phyloP scores from a whole-genome alignment of 1,140 invertebrate species.

The Myzus persicae region DNA sequence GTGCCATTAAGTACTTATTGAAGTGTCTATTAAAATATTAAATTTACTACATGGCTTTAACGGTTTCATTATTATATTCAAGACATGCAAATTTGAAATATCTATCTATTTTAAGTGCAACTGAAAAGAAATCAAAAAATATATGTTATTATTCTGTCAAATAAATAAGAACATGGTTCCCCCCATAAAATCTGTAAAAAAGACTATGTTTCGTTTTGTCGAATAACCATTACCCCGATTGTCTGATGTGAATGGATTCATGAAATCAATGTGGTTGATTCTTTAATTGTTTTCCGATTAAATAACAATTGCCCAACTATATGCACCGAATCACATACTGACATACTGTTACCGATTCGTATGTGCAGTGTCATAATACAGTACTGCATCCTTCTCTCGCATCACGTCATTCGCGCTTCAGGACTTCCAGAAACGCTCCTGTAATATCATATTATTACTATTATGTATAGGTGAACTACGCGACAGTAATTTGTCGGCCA shows the following conservation, averaged over 20 bases:
- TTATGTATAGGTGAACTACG: not conserved
- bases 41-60: no score
- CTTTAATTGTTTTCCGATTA: not conserved
- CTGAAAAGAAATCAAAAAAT: not conserved
- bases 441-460: not conserved
- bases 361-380: not conserved
- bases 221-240: not conserved
- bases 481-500: not conserved
- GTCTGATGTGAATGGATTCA: no score
- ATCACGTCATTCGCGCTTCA: not conserved
- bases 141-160: no score
- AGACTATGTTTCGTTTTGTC: not conserved
- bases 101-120: not conserved
- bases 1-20: not conserved
- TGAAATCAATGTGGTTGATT: not conserved
- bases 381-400: not conserved
- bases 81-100: not conserved
- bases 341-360: not conserved
- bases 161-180: no score
- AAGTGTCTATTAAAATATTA: no score
- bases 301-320: not conserved
- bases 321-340: no score
- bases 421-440: not conserved
- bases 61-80: not conserved
- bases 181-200: not conserved